Evolutionary conservation across 2,888 invertebrate species (phyloP).

Genomic region (Cyaniris semiargus): DNA sequence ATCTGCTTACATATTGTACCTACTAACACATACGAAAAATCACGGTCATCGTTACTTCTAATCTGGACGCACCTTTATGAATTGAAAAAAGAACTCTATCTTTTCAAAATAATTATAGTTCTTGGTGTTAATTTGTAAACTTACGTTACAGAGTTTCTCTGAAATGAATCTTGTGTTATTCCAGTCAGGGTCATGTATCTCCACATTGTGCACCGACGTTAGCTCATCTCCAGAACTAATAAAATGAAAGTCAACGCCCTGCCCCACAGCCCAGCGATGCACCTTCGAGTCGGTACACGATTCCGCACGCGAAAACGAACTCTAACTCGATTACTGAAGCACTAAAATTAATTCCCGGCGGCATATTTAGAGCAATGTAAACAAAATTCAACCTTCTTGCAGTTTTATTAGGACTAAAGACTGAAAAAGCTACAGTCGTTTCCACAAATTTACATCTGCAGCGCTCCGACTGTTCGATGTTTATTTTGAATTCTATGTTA

Average conservation of each 20-base stretch:
- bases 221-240: conserved; percentile 37
- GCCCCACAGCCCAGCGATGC: conserved; percentile 34
- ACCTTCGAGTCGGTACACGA: conserved; percentile 36
- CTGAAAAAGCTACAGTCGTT: conserved; percentile 33
- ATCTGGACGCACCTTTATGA: too few relatives aligned
- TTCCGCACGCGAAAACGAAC: conserved; percentile 33
- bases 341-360: conserved; percentile 32
- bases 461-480: conserved; percentile 21
- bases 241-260: conserved; percentile 41
- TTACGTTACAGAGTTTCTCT: neutral
- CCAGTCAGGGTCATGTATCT: conserved; percentile 16
- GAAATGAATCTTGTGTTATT: conserved; percentile 4
- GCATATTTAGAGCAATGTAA: conserved; percentile 27
- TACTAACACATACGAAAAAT: too few relatives aligned
- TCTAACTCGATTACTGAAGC: conserved; percentile 30
- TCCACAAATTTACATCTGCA: conserved; percentile 34
- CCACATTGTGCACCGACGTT: neutral
- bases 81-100: too few relatives aligned
- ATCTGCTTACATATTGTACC: too few relatives aligned
- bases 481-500: conserved; percentile 35
- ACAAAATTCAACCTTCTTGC: conserved; percentile 39
- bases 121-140: neutral
- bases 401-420: conserved; percentile 35
- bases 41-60: too few relatives aligned
- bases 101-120: neutral